These are phyloP conservation scores for Ctenopoma kingsleyae DNA, from an alignment of 2,797 vertebrate genomes.

Conservation along the genomic window DNA sequence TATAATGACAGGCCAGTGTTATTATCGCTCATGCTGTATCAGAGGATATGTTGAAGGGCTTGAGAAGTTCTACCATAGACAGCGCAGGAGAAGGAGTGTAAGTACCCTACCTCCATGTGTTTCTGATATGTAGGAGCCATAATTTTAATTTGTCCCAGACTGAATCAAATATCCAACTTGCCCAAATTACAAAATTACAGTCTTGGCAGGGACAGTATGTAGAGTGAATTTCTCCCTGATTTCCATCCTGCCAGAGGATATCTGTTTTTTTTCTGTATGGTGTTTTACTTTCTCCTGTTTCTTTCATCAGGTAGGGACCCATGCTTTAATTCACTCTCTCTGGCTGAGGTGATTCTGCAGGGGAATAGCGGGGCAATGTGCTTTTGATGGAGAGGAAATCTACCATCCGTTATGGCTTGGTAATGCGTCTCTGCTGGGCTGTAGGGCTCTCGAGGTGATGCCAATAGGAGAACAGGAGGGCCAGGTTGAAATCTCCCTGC, in stretches of 20 bases:
- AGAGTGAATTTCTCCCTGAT: constrained; percentile 69
- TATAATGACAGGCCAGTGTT: constrained; percentile 34
- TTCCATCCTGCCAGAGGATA: constrained; percentile 70
- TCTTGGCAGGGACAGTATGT: constrained; percentile 75
- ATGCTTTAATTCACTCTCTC: constrained; percentile 70
- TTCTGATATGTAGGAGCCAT: constrained; percentile 81
- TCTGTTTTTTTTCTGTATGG: constrained; percentile 72
- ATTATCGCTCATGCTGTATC: constrained; percentile 21
- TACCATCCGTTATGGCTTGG: constrained; percentile 66
- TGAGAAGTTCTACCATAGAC: constrained; percentile 42
- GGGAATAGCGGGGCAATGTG: constrained; percentile 52
- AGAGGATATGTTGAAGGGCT: constrained; percentile 25
- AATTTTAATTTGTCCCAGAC: constrained; percentile 79
- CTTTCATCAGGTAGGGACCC: constrained; percentile 77
- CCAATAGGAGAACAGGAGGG: constrained; percentile 65
- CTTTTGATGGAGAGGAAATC: constrained; percentile 71
- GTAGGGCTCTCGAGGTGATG: constrained; percentile 57
- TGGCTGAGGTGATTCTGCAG: constrained; percentile 65
- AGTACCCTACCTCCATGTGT: constrained; percentile 72
- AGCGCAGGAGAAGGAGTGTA: constrained; percentile 27
- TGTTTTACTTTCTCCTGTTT: constrained; percentile 69
- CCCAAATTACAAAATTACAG: constrained; percentile 78
- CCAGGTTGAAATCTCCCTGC: constrained; percentile 54
- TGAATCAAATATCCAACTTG: constrained; percentile 77
- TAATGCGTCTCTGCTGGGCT: constrained; percentile 59